These are phyloP conservation scores for Pammene aurita DNA, from an alignment of 2,888 invertebrate species.

Conservation along the genomic window DNA sequence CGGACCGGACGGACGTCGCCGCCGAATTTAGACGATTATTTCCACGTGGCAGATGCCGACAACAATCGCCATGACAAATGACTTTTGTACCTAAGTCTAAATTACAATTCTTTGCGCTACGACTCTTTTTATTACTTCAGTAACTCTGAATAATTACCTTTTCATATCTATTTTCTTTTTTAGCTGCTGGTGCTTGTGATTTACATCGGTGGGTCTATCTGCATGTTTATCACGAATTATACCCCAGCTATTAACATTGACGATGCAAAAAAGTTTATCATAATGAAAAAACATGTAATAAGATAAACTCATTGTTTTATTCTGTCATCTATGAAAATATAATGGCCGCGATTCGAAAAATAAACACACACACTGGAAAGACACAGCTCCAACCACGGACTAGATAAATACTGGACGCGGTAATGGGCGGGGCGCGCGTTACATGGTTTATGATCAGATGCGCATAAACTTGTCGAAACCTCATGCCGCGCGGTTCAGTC, in stretches of 20 bases:
- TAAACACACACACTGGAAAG: too few species aligned
- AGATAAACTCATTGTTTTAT: background rate
- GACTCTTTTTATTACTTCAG: slow-evolving; percentile 39
- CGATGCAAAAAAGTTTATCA: slow-evolving; percentile 18
- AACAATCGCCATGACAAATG: slow-evolving; percentile 74
- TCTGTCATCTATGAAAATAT: background rate
- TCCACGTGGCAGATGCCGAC: slow-evolving; percentile 72
- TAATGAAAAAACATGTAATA: background rate
- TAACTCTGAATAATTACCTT: slow-evolving; percentile 39
- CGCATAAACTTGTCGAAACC: too few species aligned
- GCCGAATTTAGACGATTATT: slow-evolving; percentile 76
- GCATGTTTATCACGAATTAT: slow-evolving; percentile 28
- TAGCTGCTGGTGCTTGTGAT: slow-evolving; percentile 21
- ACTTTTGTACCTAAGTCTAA: slow-evolving; percentile 63
- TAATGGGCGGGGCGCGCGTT: too few species aligned
- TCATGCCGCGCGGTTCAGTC: too few species aligned
- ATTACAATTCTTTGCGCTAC: slow-evolving; percentile 45
- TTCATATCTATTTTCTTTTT: slow-evolving; percentile 14
- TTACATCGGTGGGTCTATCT: slow-evolving; percentile 26
- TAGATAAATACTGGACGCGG: too few species aligned
- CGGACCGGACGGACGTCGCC: slow-evolving; percentile 55
- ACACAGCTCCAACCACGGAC: too few species aligned
- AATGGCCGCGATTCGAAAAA: too few species aligned
- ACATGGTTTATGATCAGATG: too few species aligned
- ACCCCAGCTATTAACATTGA: slow-evolving; percentile 17